Conservation (phyloP, 2,113 vertebrate genomes). For the Microcebus lehilahytsara region DNA sequence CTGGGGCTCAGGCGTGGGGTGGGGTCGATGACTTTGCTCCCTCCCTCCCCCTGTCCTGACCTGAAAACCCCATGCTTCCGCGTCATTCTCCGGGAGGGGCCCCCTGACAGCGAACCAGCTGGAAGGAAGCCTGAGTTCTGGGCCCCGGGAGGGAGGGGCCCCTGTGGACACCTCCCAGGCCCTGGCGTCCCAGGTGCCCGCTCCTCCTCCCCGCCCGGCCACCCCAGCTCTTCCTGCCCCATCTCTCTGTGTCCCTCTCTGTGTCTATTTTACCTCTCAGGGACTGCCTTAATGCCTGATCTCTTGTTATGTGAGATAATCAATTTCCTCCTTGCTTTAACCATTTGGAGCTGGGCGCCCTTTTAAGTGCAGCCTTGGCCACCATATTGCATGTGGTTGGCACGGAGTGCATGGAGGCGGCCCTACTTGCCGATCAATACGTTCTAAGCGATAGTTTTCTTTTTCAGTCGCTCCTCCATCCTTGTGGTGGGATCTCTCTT, state of each 20-base stretch:
- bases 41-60: neutral
- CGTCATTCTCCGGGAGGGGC: neutral
- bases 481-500: neutral
- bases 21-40: neutral
- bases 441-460: neutral
- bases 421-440: neutral
- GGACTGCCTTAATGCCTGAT: neutral
- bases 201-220: neutral
- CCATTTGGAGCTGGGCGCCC: neutral
- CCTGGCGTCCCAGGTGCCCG: neutral
- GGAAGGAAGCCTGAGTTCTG: conserved; percentile 28
- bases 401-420: neutral
- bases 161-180: neutral
- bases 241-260: neutral
- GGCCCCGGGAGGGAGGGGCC: neutral
- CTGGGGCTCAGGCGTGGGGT: neutral
- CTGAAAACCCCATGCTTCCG: neutral
- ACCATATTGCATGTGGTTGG: neutral
- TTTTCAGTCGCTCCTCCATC: neutral
- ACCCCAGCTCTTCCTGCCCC: neutral
- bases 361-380: neutral
- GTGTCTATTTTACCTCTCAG: neutral
- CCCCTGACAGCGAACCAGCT: neutral
- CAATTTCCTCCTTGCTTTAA: neutral
- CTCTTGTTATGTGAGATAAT: neutral